Percentiles rank a stretch among this genome's conserved stretches.
These are phyloP conservation scores for Mesorhabditis sp. DNA, from an alignment of 2,888 invertebrate genomes.

Conservation along the genomic window DNA sequence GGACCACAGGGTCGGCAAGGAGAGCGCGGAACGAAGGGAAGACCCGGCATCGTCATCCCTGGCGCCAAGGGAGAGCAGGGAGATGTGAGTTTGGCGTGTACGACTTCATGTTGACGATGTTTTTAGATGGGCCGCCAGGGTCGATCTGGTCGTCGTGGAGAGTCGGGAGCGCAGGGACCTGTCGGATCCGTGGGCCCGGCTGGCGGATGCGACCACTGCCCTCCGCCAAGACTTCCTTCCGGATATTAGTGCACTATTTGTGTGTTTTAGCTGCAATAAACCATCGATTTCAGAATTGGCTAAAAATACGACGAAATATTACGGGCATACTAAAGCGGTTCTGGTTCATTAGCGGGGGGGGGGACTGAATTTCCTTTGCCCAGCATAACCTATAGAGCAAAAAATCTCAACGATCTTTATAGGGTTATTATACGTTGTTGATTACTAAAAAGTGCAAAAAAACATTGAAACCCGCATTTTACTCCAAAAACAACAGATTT, in stretches of 20 bases:
- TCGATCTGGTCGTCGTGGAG: slow-evolving; percentile 36
- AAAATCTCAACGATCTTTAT: too few species aligned
- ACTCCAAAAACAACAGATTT: too few species aligned
- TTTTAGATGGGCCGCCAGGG: slow-evolving; percentile 30
- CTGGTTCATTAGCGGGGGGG: too few species aligned
- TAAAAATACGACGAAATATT: too few species aligned
- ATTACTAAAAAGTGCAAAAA: too few species aligned
- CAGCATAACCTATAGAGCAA: too few species aligned
- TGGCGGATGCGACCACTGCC: slow-evolving; percentile 47
- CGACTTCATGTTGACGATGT: neutral
- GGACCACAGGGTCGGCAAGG: slow-evolving; percentile 38
- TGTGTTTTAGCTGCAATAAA: too few species aligned
- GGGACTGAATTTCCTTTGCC: too few species aligned
- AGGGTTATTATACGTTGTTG: too few species aligned
- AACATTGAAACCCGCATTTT: too few species aligned
- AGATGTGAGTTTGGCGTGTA: slow-evolving; percentile 20
- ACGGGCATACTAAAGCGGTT: too few species aligned
- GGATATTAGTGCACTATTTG: slow-evolving; percentile 25
- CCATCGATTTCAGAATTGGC: too few species aligned
- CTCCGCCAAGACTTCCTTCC: slow-evolving; percentile 41
- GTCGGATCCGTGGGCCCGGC: slow-evolving; percentile 32
- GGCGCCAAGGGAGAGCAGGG: slow-evolving; percentile 37
- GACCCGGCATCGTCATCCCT: slow-evolving; percentile 31
- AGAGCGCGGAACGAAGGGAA: slow-evolving; percentile 39
- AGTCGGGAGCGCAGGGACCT: slow-evolving; percentile 37